phyloP scores from a whole-genome alignment of 2,888 invertebrate genomes.

The Melangyna quadrimaculata region DNA sequence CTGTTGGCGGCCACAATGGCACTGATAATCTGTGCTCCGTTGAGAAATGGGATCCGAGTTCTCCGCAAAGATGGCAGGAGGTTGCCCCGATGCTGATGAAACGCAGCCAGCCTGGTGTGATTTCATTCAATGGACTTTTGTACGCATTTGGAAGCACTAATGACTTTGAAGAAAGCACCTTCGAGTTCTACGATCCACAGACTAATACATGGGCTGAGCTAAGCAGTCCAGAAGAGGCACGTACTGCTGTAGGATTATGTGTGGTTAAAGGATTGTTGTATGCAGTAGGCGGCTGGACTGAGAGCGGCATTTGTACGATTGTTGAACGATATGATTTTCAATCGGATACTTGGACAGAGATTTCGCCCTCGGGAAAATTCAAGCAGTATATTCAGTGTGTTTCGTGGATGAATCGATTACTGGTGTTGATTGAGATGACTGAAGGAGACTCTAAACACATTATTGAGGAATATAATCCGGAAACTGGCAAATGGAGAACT shows the following conservation, averaged over 20 bases:
- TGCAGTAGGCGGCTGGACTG: conserved; percentile 17
- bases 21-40: not conserved
- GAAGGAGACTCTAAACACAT: not conserved
- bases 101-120: not conserved
- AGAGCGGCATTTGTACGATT: not conserved
- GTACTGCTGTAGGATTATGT: not conserved
- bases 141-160: not conserved
- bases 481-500: conserved; percentile 16
- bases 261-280: not conserved
- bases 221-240: not conserved
- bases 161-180: not conserved
- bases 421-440: not conserved
- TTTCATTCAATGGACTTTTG: conserved; percentile 8
- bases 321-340: conserved; percentile 25
- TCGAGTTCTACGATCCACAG: conserved; percentile 24
- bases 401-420: not conserved
- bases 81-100: not conserved
- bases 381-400: conserved; percentile 7
- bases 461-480: conserved; percentile 22
- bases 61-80: not conserved
- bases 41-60: conserved; percentile 15
- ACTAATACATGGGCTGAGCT: conserved; percentile 22
- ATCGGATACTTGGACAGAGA: not conserved
- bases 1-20: conserved; percentile 13
- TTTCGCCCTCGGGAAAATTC: not conserved